phyloP scores from a whole-genome alignment of 2,797 vertebrate species.

The Mareca penelope region DNA sequence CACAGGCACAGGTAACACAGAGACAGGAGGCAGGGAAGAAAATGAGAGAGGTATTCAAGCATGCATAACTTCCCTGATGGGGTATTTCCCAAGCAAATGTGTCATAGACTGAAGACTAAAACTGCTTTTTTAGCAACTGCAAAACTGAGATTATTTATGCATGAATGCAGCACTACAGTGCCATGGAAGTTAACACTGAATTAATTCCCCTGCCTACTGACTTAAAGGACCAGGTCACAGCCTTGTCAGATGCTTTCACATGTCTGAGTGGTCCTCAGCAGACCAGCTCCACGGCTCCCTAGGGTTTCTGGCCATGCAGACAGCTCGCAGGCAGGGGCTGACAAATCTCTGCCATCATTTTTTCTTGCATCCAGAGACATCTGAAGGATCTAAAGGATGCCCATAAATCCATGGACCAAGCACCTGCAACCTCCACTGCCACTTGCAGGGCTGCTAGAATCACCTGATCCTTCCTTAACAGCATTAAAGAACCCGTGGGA shows the following conservation, averaged over 20 bases:
- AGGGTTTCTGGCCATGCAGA: neutral
- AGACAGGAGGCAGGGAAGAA: neutral
- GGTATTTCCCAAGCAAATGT: neutral
- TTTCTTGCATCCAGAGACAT: neutral
- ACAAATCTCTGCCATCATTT: neutral
- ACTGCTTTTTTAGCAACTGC: neutral
- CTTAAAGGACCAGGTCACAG: conserved; percentile 29
- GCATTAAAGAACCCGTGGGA: fast-evolving
- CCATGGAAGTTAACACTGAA: neutral
- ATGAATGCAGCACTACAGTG: neutral
- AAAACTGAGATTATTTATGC: conserved; percentile 28
- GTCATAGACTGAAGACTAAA: neutral
- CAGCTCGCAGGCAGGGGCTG: neutral
- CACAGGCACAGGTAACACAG: neutral
- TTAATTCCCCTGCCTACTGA: neutral
- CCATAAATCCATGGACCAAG: fast-evolving
- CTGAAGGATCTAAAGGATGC: neutral
- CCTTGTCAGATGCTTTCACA: conserved; percentile 3
- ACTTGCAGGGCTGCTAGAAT: neutral
- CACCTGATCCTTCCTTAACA: neutral
- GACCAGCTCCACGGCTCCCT: neutral
- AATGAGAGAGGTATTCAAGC: neutral
- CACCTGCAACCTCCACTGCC: neutral
- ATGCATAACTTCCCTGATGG: neutral
- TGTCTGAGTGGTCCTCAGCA: neutral